Evolutionary conservation across 2,113 vertebrate genomes (phyloP).

Genomic region (Perca schrenkii): DNA sequence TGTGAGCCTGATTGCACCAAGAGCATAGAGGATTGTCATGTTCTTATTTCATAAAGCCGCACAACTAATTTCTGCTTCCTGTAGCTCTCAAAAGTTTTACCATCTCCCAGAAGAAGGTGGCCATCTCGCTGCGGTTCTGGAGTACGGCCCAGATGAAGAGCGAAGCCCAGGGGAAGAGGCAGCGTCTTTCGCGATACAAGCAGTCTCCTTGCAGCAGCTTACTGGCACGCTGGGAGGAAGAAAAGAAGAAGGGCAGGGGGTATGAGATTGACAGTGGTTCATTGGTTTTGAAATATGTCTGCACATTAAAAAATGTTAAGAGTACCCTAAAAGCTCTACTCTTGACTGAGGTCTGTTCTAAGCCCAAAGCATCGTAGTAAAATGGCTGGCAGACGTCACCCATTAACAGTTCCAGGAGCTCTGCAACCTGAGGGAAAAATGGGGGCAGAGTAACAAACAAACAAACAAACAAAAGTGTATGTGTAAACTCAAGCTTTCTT

Average conservation of each 20-base stretch:
- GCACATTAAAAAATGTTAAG: neutral
- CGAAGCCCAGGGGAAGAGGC: slow-evolving; percentile 86
- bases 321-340: slow-evolving; percentile 77
- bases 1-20: neutral
- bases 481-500: neutral
- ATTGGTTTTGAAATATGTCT: neutral
- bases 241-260: neutral
- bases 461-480: neutral
- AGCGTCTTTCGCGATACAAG: slow-evolving; percentile 39
- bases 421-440: slow-evolving; percentile 77
- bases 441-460: neutral
- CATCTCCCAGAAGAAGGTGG: slow-evolving; percentile 93
- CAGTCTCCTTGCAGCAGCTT: slow-evolving; percentile 61
- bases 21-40: neutral
- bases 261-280: neutral
- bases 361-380: slow-evolving; percentile 72
- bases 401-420: slow-evolving; percentile 85
- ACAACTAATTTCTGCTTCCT: neutral
- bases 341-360: slow-evolving; percentile 53
- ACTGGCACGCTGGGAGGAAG: slow-evolving; percentile 55
- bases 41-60: neutral
- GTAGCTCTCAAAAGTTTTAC: slow-evolving; percentile 71
- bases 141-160: slow-evolving; percentile 92
- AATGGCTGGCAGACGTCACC: slow-evolving; percentile 87
- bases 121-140: slow-evolving; percentile 90